phyloP scores from a whole-genome alignment of 2,797 vertebrate species.

The Thamnophis elegans region DNA sequence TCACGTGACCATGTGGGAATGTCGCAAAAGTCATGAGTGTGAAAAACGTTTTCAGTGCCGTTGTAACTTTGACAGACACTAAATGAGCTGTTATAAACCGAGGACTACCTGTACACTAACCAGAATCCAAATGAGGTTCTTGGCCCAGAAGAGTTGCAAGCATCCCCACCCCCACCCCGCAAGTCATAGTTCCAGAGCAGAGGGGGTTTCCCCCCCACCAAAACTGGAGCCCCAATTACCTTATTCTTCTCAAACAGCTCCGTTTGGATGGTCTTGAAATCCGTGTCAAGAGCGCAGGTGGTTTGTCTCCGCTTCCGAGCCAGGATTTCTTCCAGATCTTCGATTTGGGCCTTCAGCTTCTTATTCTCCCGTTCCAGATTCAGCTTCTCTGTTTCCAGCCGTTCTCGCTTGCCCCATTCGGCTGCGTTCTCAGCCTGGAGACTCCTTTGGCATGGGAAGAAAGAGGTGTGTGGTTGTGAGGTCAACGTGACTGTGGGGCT shows the following conservation, averaged over 20 bases:
- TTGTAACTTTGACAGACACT: neutral
- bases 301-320: conserved; percentile 88
- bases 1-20: rapidly evolving
- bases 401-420: conserved; percentile 92
- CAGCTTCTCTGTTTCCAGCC: conserved; percentile 94
- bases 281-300: conserved; percentile 85
- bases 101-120: neutral
- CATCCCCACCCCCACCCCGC: neutral
- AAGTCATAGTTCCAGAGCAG: too few relatives aligned
- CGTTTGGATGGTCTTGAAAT: conserved; percentile 90
- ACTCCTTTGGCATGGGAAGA: conserved; percentile 69
- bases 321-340: conserved; percentile 92
- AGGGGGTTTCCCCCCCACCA: too few relatives aligned
- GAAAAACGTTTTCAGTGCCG: neutral
- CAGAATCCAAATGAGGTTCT: neutral
- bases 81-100: neutral
- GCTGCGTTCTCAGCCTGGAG: conserved; percentile 94
- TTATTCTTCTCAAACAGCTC: conserved; percentile 96
- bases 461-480: neutral
- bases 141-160: neutral
- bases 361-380: conserved; percentile 95
- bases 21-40: neutral
- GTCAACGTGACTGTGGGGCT: neutral
- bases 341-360: conserved; percentile 86
- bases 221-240: conserved; percentile 66